Base-by-base conservation (phyloP, 1,140 invertebrate species). In the Drosophila suzukii region DNA sequence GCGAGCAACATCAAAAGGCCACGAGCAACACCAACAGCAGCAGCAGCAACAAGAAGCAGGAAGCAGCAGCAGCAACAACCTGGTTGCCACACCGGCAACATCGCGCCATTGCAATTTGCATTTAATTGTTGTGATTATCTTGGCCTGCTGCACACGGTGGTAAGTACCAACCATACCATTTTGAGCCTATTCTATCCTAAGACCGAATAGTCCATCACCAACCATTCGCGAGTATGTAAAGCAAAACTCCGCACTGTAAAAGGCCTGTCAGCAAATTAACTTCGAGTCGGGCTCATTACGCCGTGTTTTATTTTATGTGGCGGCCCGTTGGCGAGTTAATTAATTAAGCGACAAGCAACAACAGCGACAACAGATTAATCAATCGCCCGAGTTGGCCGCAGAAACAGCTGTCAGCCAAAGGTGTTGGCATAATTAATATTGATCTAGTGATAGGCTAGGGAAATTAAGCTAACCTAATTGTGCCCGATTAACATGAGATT, bases 71-170 rank as follows among this genome's bases (percentile, higher is more conserved):
- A 78, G 13, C 53, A 75, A 56, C 76, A 81, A 30, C 65, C 54
- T 66, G 47, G 61, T 82, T 68, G 73, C 59, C 49, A 76, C 83
- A 73, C 66, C 74, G 20, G 38, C 72, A 39, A 58, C 78, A 51
- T 74, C 73, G 60, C 75, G 65, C 49, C 85, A 81, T 80, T 83
- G 68, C 83, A 85, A 91, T 91, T 91, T 91, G 88, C 88, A 91
- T 91, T 88, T 91, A 91, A 91, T 91, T 91, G 78, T 91, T 91
- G 83, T 91, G 83, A 91, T 91, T 91, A 91, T 91, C 89, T 91
- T 91, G 89, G 88, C 88, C 83, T 91, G 88, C 74, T 90, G 89
- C 88, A 91, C 89, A 84, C 83, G 83, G 58, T 84, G 88, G 88
- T 91, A 78, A 86, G 88, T 84, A 55, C 30, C 46, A 38, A 27